phyloP scores from a whole-genome alignment of 2,888 invertebrate species.

The Ectropis crepuscularia region DNA sequence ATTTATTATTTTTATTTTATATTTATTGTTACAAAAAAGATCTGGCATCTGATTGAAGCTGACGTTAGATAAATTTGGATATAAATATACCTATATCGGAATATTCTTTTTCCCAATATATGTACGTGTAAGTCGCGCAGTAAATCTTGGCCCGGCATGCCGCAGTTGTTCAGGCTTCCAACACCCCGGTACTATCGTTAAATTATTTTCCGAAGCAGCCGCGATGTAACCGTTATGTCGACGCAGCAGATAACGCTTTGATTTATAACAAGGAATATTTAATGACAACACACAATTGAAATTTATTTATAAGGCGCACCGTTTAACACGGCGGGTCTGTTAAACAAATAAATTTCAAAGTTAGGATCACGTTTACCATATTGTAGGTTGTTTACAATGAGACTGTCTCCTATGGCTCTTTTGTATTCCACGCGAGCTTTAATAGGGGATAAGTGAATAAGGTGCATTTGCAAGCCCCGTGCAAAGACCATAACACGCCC shows the following conservation, averaged over 20 bases:
- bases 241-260: conserved; percentile 77
- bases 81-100: background rate
- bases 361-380: conserved; percentile 73
- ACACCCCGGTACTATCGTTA: conserved; percentile 71
- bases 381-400: conserved; percentile 65
- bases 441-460: conserved; percentile 52
- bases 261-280: conserved; percentile 80
- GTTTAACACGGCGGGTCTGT: conserved; percentile 59
- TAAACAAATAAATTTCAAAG: conserved; percentile 76
- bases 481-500: conserved; percentile 32
- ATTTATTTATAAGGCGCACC: conserved; percentile 78
- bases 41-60: no score
- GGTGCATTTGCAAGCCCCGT: conserved; percentile 29
- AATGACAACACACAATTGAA: conserved; percentile 82
- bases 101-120: background rate
- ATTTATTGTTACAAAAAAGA: background rate
- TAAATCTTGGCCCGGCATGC: conserved; percentile 10
- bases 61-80: background rate
- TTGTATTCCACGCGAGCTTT: conserved; percentile 68
- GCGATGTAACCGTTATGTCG: conserved; percentile 73
- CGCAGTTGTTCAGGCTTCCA: conserved; percentile 44
- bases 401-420: conserved; percentile 61
- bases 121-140: background rate
- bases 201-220: conserved; percentile 73
- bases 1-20: background rate